A percentile compares a stretch with the other conserved stretches of the same genome.
Conservation (phyloP, 2,888 invertebrate genomes). For the Dynastes hyllus region DNA sequence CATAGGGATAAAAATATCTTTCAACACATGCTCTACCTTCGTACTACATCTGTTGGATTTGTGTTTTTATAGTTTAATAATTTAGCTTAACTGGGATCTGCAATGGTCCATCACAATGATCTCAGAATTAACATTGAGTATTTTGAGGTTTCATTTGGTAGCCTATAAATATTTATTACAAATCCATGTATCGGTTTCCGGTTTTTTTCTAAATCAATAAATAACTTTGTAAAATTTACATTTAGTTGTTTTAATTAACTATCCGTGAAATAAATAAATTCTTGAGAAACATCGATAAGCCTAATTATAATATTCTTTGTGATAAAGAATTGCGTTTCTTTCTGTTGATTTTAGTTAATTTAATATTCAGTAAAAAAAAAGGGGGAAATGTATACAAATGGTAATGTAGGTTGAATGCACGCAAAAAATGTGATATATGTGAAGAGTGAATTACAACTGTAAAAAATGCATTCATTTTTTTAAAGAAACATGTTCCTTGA, state of each 20-base stretch:
- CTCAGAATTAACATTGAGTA: too few relatives aligned
- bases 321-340: background rate
- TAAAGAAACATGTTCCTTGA: background rate
- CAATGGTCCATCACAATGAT: too few relatives aligned
- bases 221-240: too few relatives aligned
- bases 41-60: too few relatives aligned
- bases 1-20: too few relatives aligned
- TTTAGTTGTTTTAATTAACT: background rate
- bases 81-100: too few relatives aligned
- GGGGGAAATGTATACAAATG: background rate
- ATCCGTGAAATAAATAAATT: background rate
- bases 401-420: conserved; percentile 6
- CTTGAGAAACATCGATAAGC: background rate
- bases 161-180: too few relatives aligned
- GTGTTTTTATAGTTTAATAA: too few relatives aligned
- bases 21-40: too few relatives aligned
- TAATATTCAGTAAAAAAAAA: background rate
- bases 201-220: too few relatives aligned
- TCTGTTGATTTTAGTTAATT: background rate
- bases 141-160: too few relatives aligned
- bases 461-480: conserved; percentile 6
- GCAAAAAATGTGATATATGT: conserved; percentile 2
- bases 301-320: background rate
- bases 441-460: background rate
- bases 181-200: too few relatives aligned